Conservation (phyloP, 2,888 invertebrate genomes). For the Pasiphila rectangulata region DNA sequence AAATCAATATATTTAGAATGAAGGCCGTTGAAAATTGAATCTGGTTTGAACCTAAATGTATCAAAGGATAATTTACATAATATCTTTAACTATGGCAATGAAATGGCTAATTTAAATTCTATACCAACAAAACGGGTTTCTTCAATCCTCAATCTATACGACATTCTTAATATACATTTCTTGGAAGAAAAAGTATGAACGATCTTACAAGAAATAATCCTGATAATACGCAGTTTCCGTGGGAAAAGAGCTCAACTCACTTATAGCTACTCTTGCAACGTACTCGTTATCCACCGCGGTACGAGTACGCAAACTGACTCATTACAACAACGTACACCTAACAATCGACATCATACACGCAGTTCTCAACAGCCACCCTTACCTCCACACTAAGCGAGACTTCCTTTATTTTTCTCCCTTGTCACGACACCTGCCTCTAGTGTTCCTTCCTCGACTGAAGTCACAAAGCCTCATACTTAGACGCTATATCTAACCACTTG, state of each 20-base stretch:
- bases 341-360: conserved; percentile 38
- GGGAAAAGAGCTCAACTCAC: conserved; percentile 52
- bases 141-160: neutral
- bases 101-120: neutral
- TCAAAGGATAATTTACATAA: conserved; percentile 13
- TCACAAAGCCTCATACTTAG: conserved; percentile 5
- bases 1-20: too few species aligned
- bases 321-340: conserved; percentile 32
- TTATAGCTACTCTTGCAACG: conserved; percentile 32
- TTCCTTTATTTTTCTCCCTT: conserved; percentile 39
- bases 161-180: too few species aligned
- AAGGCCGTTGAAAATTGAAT: conserved; percentile 7
- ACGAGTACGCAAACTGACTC: conserved; percentile 27
- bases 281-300: conserved; percentile 13
- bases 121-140: neutral
- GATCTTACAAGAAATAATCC: neutral
- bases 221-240: conserved; percentile 49
- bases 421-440: conserved; percentile 30
- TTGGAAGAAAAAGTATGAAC: neutral
- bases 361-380: conserved; percentile 49
- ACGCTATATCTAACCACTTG: too few species aligned
- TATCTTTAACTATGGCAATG: conserved; percentile 6
- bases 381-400: conserved; percentile 38
- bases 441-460: conserved; percentile 23
- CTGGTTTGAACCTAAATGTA: conserved; percentile 13